Conservation (phyloP, 2,797 vertebrate species). For the Picus viridis region DNA sequence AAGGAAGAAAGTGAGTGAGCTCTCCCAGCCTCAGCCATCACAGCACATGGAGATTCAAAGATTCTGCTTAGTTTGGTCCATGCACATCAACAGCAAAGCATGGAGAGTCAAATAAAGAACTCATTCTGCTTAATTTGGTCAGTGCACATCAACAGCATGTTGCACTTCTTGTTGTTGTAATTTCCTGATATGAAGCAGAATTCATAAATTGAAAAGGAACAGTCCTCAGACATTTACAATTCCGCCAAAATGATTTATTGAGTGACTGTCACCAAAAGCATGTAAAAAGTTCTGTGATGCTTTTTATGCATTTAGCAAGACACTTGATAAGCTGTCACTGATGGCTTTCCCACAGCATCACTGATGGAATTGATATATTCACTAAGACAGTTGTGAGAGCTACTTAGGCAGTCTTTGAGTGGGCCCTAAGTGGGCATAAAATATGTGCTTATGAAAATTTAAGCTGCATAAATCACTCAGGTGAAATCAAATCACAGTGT, state of each 20-base stretch:
- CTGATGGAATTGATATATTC: not conserved
- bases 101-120: not conserved
- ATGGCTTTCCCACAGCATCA: not conserved
- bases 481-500: not conserved
- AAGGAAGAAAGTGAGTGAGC: not conserved
- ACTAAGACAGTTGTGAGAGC: not conserved
- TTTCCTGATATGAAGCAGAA: not conserved
- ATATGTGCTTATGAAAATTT: not conserved
- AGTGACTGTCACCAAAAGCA: not conserved
- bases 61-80: not conserved
- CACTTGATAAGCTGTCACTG: not conserved
- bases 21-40: not conserved
- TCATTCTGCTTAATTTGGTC: not conserved
- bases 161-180: not conserved
- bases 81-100: not conserved
- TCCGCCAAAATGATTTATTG: not conserved
- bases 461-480: not conserved
- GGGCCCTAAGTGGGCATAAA: not conserved
- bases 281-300: not conserved
- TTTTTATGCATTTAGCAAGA: not conserved
- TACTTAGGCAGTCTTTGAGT: not conserved
- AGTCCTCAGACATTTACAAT: not conserved
- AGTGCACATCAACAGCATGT: fast-evolving
- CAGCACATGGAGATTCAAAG: not conserved
- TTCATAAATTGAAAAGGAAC: not conserved